These are phyloP conservation scores for Lathamus discolor DNA, from an alignment of 2,113 vertebrate genomes.

Conservation along the genomic window DNA sequence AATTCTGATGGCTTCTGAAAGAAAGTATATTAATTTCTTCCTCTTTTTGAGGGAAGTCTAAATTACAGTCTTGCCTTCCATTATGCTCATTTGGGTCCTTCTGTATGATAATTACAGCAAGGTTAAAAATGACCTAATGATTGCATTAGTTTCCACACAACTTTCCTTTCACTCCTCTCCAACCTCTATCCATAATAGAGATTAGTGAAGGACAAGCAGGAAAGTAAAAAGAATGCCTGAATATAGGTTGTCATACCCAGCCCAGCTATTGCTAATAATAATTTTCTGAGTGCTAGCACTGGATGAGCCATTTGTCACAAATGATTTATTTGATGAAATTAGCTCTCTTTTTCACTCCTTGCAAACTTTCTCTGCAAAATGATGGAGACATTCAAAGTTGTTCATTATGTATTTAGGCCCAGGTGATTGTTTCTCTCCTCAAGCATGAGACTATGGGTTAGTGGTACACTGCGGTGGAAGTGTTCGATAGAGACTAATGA, in stretches of 20 bases:
- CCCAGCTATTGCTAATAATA: conserved; percentile 61
- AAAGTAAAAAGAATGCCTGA: conserved; percentile 39
- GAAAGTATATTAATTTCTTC: background rate
- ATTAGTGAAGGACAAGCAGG: conserved; percentile 39
- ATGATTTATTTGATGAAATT: conserved; percentile 57
- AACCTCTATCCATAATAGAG: conserved; percentile 28
- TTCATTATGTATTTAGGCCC: background rate
- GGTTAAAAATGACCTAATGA: conserved; percentile 55
- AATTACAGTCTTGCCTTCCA: conserved; percentile 9
- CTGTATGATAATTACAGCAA: conserved; percentile 36
- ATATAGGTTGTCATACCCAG: conserved; percentile 34
- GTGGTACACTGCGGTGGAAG: background rate
- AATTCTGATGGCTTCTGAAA: background rate
- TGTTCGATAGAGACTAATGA: background rate
- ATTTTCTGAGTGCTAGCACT: conserved; percentile 31
- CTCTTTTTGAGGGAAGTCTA: conserved; percentile 18
- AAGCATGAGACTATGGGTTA: background rate
- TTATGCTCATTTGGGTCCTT: conserved; percentile 26
- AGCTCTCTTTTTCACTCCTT: conserved; percentile 16
- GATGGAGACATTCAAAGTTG: background rate
- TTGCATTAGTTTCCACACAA: conserved; percentile 44
- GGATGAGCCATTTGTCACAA: conserved; percentile 48
- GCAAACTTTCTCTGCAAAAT: conserved; percentile 9
- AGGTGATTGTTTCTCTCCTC: background rate
- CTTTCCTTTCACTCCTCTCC: conserved; percentile 16